Percentiles rank a stretch among this genome's conserved stretches.
These are phyloP conservation scores for Euphysa ruthae DNA, from an alignment of 30 jellyfish, hydroid and myxozoan species.

Conservation along the genomic window DNA sequence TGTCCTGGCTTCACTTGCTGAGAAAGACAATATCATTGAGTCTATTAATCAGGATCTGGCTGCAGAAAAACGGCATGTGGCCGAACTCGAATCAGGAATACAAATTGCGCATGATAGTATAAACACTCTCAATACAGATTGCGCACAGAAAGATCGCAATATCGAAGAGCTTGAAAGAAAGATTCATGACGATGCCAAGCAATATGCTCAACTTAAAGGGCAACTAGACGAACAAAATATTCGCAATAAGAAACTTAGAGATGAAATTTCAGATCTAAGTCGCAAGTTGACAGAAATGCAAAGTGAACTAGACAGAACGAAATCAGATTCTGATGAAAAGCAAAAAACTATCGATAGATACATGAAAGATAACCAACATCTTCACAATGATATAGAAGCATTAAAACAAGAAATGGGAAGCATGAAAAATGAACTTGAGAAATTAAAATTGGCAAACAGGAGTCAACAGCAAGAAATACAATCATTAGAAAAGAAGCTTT, in stretches of 20 bases:
- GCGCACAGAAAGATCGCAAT: conserved; percentile 33
- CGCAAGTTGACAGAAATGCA: conserved; percentile 55
- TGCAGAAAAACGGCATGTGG: conserved; percentile 47
- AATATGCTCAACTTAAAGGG: conserved; percentile 40
- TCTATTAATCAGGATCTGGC: conserved; percentile 49
- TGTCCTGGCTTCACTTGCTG: conserved; percentile 77
- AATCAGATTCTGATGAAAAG: conserved; percentile 58
- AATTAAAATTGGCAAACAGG: conserved; percentile 58
- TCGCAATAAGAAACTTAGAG: conserved; percentile 63
- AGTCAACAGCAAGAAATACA: conserved; percentile 71
- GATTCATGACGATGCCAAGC: conserved; percentile 58
- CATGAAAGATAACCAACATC: conserved; percentile 37
- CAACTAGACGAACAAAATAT: conserved; percentile 62
- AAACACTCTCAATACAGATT: conserved; percentile 40
- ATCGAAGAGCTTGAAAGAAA: conserved; percentile 57
- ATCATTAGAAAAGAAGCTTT: conserved; percentile 50
- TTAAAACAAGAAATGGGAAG: conserved; percentile 46
- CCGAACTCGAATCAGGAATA: conserved; percentile 65
- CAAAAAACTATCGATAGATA: conserved; percentile 61
- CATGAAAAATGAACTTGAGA: conserved; percentile 48
- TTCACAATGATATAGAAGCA: conserved; percentile 66
- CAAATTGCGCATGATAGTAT: conserved; percentile 43
- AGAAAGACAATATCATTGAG: conserved; percentile 68
- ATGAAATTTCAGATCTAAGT: conserved; percentile 43
- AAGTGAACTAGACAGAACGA: conserved; percentile 47